Conservation (phyloP, 2,113 vertebrate genomes). For the Poicephalus gulielmi region DNA sequence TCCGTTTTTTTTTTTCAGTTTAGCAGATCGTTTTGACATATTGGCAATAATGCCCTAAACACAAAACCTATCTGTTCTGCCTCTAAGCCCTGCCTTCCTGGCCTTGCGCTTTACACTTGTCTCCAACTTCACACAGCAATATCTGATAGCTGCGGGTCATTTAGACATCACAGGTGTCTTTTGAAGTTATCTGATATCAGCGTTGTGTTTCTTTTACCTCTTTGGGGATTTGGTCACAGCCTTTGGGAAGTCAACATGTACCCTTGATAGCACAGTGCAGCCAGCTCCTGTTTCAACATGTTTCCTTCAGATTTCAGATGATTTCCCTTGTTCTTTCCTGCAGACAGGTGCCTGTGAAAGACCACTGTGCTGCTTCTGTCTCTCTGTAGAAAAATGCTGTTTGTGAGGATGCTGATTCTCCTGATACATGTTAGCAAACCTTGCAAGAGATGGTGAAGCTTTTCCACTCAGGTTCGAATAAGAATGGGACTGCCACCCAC, state of each 20-base stretch:
- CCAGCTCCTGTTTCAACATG: not conserved
- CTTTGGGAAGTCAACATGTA: not conserved
- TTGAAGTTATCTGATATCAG: not conserved
- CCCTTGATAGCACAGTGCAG: not conserved
- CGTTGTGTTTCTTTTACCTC: not conserved
- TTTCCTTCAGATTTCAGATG: not conserved
- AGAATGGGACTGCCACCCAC: fast-evolving
- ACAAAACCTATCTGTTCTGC: not conserved
- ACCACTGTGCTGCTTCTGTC: not conserved
- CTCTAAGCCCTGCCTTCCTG: not conserved
- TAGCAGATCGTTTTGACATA: not conserved
- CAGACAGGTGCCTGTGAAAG: not conserved
- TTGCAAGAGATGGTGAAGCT: not conserved
- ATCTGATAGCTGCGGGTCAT: not conserved
- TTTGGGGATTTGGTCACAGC: not conserved
- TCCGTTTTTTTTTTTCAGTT: not conserved
- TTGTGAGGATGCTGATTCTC: not conserved
- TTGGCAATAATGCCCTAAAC: not conserved
- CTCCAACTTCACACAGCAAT: fast-evolving
- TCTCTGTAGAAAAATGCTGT: fast-evolving
- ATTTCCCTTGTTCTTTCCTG: not conserved
- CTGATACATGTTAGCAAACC: not conserved
- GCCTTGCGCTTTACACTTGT: not conserved
- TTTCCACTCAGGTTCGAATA: not conserved
- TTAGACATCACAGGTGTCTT: not conserved